A percentile compares a stretch with the other conserved stretches of the same genome.
phyloP scores from a whole-genome alignment of 2,113 vertebrate species.

The Carassius carassius region DNA sequence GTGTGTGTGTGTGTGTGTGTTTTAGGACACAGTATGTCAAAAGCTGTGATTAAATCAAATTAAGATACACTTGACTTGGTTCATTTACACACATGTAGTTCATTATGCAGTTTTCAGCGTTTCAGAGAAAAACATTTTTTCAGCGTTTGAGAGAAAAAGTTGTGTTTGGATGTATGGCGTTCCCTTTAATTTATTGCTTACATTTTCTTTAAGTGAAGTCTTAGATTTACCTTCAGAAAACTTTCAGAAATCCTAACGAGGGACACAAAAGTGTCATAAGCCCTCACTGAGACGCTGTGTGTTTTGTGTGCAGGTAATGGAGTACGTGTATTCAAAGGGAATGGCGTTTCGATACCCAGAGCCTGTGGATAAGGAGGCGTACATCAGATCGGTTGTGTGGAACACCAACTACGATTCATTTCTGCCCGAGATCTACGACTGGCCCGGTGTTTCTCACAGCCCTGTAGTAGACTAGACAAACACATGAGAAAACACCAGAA shows the following conservation, averaged over 20 bases:
- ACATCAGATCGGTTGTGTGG: conserved; percentile 86
- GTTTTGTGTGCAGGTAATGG: conserved; percentile 78
- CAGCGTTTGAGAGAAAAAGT: no score
- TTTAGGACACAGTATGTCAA: not conserved
- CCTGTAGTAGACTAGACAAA: conserved; percentile 66
- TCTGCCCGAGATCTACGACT: conserved; percentile 90
- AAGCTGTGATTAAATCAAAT: not conserved
- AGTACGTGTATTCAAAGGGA: conserved; percentile 89
- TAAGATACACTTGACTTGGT: no score
- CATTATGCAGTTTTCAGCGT: no score
- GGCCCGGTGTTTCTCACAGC: conserved; percentile 79
- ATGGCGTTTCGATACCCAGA: conserved; percentile 98
- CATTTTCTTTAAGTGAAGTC: no score
- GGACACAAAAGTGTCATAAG: not conserved
- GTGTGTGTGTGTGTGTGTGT: not conserved
- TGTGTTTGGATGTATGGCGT: no score
- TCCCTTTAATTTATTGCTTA: no score
- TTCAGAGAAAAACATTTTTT: no score
- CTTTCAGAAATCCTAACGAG: no score
- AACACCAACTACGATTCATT: conserved; percentile 89
- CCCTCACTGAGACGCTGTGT: not conserved
- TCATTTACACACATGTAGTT: no score
- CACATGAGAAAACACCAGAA: not conserved
- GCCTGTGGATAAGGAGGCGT: conserved; percentile 83
- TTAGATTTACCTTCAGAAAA: no score